Evolutionary conservation across 1,140 invertebrate genomes (phyloP).

Genomic region (Colletes gigas): DNA sequence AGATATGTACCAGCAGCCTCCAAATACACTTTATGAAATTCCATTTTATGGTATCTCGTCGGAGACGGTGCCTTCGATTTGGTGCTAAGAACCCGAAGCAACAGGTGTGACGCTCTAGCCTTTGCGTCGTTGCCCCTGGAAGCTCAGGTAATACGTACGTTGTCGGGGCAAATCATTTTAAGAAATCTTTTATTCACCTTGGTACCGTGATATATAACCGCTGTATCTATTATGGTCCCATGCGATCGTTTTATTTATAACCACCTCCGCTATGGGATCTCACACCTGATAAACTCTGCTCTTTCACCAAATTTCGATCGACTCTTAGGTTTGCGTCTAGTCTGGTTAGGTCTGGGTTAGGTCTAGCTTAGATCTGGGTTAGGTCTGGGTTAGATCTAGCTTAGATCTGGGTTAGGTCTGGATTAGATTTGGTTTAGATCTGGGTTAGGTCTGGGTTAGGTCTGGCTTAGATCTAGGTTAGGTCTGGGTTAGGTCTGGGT

Average conservation of each 20-base stretch:
- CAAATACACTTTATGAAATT: slow-evolving; percentile 71
- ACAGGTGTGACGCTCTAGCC: slow-evolving; percentile 76
- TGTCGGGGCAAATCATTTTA: slow-evolving; percentile 66
- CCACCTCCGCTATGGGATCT: neutral
- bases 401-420: too few species aligned
- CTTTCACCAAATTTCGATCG: neutral
- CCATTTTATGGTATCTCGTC: slow-evolving; percentile 68
- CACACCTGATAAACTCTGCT: neutral
- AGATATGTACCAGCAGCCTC: slow-evolving; percentile 58
- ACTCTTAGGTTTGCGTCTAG: too few species aligned
- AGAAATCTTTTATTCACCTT: slow-evolving; percentile 68
- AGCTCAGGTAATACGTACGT: slow-evolving; percentile 69
- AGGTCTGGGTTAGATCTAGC: too few species aligned
- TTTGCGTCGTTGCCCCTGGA: slow-evolving; percentile 61
- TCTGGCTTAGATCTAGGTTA: too few species aligned
- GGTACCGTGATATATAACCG: slow-evolving; percentile 4
- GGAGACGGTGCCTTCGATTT: slow-evolving; percentile 73
- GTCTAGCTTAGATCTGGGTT: too few species aligned
- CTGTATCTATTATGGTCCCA: slow-evolving; percentile 5
- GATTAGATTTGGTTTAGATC: too few species aligned
- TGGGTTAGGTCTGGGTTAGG: too few species aligned
- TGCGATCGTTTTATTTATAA: neutral
- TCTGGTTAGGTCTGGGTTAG: too few species aligned
- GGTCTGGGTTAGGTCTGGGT: too few species aligned
- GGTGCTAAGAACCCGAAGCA: slow-evolving; percentile 78